Percentiles rank a stretch among this genome's conserved stretches.
Evolutionary conservation across 2,888 invertebrate species (phyloP).

Genomic region (Kryphioiulus occultus): DNA sequence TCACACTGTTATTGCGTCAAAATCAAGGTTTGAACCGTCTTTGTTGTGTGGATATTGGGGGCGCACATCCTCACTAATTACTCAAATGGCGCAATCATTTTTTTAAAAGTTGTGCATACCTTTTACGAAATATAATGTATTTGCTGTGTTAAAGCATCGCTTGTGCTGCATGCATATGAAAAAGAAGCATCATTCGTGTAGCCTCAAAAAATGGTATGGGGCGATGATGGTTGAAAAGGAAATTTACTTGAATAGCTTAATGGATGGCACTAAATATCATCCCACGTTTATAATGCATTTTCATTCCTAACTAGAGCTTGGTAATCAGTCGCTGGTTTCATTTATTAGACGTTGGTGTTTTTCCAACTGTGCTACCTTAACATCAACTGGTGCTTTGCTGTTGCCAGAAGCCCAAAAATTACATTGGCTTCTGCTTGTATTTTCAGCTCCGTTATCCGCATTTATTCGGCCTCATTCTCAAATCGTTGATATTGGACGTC

Average conservation of each 20-base stretch:
- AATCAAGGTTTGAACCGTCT: background rate
- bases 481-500: conserved; percentile 48
- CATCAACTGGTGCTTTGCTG: background rate
- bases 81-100: background rate
- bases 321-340: background rate
- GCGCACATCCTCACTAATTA: background rate
- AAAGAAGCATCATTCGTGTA: background rate
- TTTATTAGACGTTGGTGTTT: background rate
- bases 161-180: background rate
- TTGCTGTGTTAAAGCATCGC: too few species aligned
- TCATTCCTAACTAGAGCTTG: too few species aligned
- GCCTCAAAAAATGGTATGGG: too few species aligned
- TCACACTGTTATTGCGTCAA: background rate
- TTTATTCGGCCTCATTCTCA: conserved; percentile 44
- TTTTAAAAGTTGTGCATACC: background rate
- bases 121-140: too few species aligned
- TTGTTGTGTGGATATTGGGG: background rate
- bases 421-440: background rate
- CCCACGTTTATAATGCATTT: background rate
- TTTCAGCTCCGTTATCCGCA: conserved; percentile 46
- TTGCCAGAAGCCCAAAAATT: background rate
- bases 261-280: too few species aligned
- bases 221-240: too few species aligned
- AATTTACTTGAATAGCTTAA: too few species aligned
- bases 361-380: background rate